Conservation (phyloP, 37 sponge, comb jelly and placozoan genomes). For the Hexactinellida sp. region DNA sequence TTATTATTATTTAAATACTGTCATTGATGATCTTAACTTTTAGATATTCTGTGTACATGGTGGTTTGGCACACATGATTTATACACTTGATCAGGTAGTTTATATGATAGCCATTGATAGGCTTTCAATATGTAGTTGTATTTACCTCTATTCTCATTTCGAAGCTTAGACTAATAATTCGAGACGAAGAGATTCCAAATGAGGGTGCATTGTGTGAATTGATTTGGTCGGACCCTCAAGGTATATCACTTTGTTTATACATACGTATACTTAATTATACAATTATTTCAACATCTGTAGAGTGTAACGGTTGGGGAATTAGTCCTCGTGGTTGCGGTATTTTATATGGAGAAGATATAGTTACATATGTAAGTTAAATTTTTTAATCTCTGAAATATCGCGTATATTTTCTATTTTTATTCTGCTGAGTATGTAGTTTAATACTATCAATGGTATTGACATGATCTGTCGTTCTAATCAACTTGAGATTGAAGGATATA, state of each 20-base stretch:
- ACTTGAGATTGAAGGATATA: conserved; percentile 94
- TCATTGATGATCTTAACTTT: too few relatives aligned
- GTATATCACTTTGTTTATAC: conserved; percentile 18
- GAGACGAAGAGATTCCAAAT: conserved; percentile 93
- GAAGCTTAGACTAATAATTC: conserved; percentile 73
- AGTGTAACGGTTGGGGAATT: conserved; percentile 84
- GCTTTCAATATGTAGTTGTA: background rate
- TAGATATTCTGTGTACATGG: conserved; percentile 99
- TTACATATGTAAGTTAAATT: conserved; percentile 49
- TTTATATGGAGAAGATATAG: conserved; percentile 82
- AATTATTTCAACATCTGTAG: conserved; percentile 16
- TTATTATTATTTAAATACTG: background rate
- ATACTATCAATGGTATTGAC: conserved; percentile 59
- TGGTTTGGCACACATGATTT: conserved; percentile 84
- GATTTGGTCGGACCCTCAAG: conserved; percentile 98
- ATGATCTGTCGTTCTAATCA: conserved; percentile 96
- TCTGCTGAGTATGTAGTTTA: conserved; percentile 39
- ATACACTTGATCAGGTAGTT: conserved; percentile 76
- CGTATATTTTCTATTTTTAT: background rate
- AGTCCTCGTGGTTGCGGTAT: conserved; percentile 91
- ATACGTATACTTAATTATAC: too few relatives aligned
- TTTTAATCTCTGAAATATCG: background rate
- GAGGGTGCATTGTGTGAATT: conserved; percentile 98
- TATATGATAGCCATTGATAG: background rate
- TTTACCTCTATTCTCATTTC: background rate